A percentile compares a stretch with the other conserved stretches of the same genome.
Conservation (phyloP, 2,113 vertebrate genomes). For the Psettodes erumei region DNA sequence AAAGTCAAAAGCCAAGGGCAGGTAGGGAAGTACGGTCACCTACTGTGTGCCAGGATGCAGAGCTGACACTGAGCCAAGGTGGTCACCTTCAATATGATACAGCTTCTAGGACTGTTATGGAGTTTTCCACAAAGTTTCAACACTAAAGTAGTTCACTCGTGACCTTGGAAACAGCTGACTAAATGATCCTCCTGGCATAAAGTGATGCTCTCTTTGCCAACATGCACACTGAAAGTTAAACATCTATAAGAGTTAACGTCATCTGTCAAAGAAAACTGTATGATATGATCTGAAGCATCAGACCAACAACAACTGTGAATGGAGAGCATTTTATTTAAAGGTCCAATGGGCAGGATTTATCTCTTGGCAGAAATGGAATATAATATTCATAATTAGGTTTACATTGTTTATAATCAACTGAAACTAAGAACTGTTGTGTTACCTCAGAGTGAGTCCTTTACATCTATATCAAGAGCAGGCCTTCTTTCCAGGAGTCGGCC, state of each 20-base stretch:
- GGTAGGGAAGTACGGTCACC: neutral
- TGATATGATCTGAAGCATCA: neutral
- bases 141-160: neutral
- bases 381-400: too few species aligned
- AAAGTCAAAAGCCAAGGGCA: slow-evolving; percentile 57
- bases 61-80: neutral
- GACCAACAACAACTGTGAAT: neutral
- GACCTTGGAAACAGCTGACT: neutral
- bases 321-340: too few species aligned
- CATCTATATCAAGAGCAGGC: too few species aligned
- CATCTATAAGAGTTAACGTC: neutral
- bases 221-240: neutral
- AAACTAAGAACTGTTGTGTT: too few species aligned
- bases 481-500: too few species aligned
- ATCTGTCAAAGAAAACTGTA: neutral
- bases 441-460: too few species aligned
- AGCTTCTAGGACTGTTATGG: neutral
- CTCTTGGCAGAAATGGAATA: too few species aligned
- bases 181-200: neutral
- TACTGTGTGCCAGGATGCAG: neutral
- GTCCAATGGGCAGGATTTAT: too few species aligned
- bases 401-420: too few species aligned
- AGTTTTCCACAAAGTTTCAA: neutral
- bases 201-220: neutral
- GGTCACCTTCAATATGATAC: neutral